Base-by-base conservation (phyloP, 2,888 invertebrate species). In the Crematogaster levior region DNA sequence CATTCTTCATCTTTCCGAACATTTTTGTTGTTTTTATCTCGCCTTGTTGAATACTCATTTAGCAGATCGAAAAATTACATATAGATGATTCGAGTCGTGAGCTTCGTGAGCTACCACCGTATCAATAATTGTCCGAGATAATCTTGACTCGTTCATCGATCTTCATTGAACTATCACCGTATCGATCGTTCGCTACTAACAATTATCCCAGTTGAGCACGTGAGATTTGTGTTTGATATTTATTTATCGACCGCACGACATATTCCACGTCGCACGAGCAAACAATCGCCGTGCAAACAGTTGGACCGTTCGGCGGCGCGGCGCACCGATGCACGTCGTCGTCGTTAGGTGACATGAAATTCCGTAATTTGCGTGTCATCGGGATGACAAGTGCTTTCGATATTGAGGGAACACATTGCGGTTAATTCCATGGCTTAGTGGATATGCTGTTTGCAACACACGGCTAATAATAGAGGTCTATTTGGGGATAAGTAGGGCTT, bases 221-320 rank as follows among this genome's bases (percentile, higher is more conserved):
- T 84, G 85, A 88, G 90, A 91, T 90, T 91, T 87, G 87, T 87
- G 85, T 90, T 89, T 90, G 89, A 88, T 90, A 91, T 90, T 91
- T 91, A 92, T 91, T 92, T 89, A 90, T 91, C 91, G 85, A 85
- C 81, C 85, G 70, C 88, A 82, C 82, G 85, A 89, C 84, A 86
- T 88, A 87, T 89, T 85, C 84, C 82, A 56, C 88, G 84, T 82
- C 27, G 60, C 83, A 60, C 82, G 86, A 77, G 75, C 88, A 91
- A 91, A 90, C 91, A 91, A 88, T 86, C 84, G 79, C 56, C 84
- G 84, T 48, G 79, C 87, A 88, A 89, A 91, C 86, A 88, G 74
- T 88, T 86, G 82, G 30, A 27, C 60, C 51, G 51, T 37, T 46
- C 46, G 18, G 34, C 37, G 60, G 63, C 30, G 15, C 48, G 24